A percentile compares a stretch with the other conserved stretches of the same genome.
These are phyloP conservation scores for Penelope pileata DNA, from an alignment of 2,113 vertebrate species.

Conservation along the genomic window DNA sequence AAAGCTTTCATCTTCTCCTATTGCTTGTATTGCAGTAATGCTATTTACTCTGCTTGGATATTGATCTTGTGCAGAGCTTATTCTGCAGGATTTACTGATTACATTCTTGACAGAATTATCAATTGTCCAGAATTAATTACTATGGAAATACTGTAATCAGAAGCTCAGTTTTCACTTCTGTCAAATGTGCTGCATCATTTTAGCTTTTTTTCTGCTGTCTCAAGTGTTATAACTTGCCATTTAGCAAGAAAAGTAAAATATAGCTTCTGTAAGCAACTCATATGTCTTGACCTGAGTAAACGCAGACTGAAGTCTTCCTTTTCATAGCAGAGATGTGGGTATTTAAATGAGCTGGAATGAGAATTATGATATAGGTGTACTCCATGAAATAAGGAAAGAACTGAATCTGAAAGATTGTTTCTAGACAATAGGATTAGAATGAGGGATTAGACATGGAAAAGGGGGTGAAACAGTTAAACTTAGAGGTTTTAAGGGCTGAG, in stretches of 20 bases:
- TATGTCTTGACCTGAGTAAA: background rate
- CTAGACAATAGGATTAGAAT: background rate
- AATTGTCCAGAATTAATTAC: constrained; percentile 54
- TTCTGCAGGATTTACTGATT: constrained; percentile 43
- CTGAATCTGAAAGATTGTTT: background rate
- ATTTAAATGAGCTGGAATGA: background rate
- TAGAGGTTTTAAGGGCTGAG: background rate
- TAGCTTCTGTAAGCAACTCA: background rate
- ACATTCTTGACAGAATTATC: constrained; percentile 33
- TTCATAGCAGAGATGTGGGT: background rate
- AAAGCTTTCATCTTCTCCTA: background rate
- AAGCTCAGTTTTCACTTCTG: background rate
- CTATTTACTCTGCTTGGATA: constrained; percentile 24
- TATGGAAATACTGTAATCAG: constrained; percentile 18
- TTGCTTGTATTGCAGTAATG: constrained; percentile 47
- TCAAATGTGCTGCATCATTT: background rate
- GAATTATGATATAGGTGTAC: background rate
- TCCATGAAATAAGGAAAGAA: background rate
- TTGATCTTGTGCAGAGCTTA: constrained; percentile 7
- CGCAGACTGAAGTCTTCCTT: background rate
- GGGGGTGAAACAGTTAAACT: constrained; percentile 35
- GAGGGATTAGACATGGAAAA: background rate
- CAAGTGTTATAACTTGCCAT: background rate
- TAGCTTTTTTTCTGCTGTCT: background rate
- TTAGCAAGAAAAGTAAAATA: background rate